Conservation (phyloP, 2,888 invertebrate genomes). For the Aphrophora alni region DNA sequence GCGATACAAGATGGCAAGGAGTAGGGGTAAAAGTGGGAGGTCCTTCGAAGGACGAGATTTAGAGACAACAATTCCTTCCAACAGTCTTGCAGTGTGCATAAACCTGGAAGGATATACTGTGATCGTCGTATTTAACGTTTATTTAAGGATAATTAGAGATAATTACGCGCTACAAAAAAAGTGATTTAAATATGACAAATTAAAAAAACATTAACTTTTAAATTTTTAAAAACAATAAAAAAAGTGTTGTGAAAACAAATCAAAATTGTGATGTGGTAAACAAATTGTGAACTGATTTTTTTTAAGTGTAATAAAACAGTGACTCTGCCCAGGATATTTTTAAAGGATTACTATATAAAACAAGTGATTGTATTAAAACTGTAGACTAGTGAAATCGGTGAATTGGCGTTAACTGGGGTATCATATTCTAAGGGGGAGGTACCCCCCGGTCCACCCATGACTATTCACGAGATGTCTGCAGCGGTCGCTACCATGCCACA, state of each 20-base stretch:
- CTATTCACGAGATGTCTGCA: constrained; percentile 47
- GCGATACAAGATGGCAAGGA: neutral
- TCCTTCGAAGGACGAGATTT: neutral
- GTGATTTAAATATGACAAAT: no score
- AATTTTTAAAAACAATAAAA: no score
- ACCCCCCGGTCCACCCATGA: constrained; percentile 47
- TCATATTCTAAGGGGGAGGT: neutral
- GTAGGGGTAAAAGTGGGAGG: neutral
- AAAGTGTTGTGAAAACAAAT: no score
- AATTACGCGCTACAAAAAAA: no score
- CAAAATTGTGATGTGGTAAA: no score
- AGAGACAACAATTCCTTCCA: neutral
- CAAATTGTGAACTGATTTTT: no score
- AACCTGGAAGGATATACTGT: neutral
- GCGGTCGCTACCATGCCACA: constrained; percentile 59
- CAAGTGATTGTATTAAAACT: no score
- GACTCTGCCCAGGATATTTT: no score
- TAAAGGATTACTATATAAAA: no score
- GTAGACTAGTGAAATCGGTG: constrained; percentile 10
- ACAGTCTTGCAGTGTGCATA: constrained; percentile 1
- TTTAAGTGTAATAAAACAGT: no score
- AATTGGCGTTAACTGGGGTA: neutral
- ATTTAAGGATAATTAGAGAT: neutral
- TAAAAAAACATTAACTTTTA: no score
- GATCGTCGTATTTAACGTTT: neutral